phyloP scores from a whole-genome alignment of 2,113 vertebrate genomes.

The Kryptolebias marmoratus region DNA sequence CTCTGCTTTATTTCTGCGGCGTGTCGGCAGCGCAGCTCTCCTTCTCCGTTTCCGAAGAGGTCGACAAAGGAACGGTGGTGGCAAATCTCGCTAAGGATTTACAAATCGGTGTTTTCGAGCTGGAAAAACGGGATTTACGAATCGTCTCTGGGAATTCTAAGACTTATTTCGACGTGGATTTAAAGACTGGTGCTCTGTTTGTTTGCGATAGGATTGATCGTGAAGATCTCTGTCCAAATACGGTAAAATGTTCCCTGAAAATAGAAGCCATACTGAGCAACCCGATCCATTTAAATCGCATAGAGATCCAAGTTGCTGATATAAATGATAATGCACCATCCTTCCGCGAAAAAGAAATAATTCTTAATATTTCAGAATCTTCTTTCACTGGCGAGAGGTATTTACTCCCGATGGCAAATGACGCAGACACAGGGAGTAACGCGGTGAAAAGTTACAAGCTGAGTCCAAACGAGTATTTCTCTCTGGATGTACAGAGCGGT shows the following conservation, averaged over 20 bases:
- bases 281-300: constrained; percentile 78
- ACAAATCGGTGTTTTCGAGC: constrained; percentile 56
- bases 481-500: constrained; percentile 69
- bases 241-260: constrained; percentile 74
- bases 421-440: constrained; percentile 76
- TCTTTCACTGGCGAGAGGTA: constrained; percentile 72
- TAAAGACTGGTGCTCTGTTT: constrained; percentile 78
- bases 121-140: constrained; percentile 66
- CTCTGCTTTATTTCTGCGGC: constrained; percentile 48
- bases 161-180: constrained; percentile 79
- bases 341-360: constrained; percentile 73
- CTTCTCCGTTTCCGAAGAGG: constrained; percentile 75
- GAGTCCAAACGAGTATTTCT: constrained; percentile 78
- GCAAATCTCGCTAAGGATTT: constrained; percentile 79
- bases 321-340: constrained; percentile 85
- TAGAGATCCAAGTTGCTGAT: constrained; percentile 82
- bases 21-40: constrained; percentile 65
- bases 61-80: constrained; percentile 74
- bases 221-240: constrained; percentile 79
- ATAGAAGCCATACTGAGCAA: constrained; percentile 83
- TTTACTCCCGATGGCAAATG: constrained; percentile 68
- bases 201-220: constrained; percentile 83
- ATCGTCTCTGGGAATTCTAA: constrained; percentile 65
- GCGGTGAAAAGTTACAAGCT: constrained; percentile 78
- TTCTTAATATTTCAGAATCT: constrained; percentile 76